Evolutionary conservation across 2,797 vertebrate species (phyloP).

Genomic region (Gymnodraco acuticeps): DNA sequence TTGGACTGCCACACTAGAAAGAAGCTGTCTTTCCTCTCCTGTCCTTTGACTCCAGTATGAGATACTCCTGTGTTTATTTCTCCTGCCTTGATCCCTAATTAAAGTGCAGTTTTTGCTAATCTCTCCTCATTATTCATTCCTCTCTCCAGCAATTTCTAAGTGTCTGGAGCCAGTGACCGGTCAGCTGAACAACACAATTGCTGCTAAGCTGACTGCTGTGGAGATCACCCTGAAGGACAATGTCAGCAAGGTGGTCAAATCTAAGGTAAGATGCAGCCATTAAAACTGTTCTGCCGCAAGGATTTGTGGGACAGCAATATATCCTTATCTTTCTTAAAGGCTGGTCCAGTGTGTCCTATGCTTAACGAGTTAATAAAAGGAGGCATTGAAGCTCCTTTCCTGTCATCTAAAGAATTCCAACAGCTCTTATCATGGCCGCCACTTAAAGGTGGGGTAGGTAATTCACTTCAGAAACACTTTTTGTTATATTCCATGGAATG

Average conservation of each 20-base stretch:
- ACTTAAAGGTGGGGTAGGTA: too few species aligned
- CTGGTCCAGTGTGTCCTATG: too few species aligned
- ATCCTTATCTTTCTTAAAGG: too few species aligned
- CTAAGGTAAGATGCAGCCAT: constrained; percentile 87
- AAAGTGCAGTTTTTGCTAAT: constrained; percentile 32
- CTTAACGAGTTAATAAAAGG: too few species aligned
- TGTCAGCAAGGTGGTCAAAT: constrained; percentile 94
- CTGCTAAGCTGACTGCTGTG: constrained; percentile 91
- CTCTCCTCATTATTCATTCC: constrained; percentile 16
- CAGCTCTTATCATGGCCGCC: too few species aligned
- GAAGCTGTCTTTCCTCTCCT: constrained; percentile 8
- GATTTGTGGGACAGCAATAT: too few species aligned
- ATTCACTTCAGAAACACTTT: too few species aligned
- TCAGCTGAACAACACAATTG: constrained; percentile 90
- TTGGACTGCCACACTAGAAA: constrained; percentile 33
- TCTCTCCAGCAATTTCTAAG: constrained; percentile 90
- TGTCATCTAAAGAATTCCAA: too few species aligned
- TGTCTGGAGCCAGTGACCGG: constrained; percentile 92
- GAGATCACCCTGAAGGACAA: constrained; percentile 94
- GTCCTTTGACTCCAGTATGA: constrained; percentile 3
- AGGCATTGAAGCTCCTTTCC: too few species aligned
- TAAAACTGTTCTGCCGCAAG: too few species aligned
- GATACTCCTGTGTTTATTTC: background rate
- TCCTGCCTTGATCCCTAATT: constrained; percentile 29
- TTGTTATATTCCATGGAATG: too few species aligned